Conservation (phyloP, 2,888 invertebrate genomes). For the Bellardia pandia region DNA sequence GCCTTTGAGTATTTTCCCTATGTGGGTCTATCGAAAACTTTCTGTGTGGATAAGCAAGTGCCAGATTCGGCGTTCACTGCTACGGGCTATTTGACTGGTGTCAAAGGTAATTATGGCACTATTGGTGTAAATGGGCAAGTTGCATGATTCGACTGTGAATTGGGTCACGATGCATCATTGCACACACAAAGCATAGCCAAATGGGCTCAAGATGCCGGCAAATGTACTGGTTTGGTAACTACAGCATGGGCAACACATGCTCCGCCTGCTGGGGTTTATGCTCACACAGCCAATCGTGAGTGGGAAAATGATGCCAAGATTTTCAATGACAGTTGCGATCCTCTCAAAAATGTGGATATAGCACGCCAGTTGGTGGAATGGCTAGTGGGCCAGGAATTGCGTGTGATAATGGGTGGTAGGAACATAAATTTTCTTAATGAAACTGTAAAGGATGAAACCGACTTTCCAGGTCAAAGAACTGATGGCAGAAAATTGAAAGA, state of each 20-base stretch:
- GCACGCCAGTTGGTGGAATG: constrained; percentile 88
- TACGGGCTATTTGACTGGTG: constrained; percentile 91
- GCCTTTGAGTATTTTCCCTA: constrained; percentile 88
- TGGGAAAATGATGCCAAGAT: constrained; percentile 89
- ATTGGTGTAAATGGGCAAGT: constrained; percentile 89
- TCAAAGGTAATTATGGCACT: constrained; percentile 90
- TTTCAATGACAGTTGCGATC: constrained; percentile 82
- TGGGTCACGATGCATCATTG: constrained; percentile 85
- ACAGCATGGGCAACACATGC: constrained; percentile 91
- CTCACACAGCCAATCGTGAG: constrained; percentile 88
- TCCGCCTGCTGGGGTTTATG: constrained; percentile 89
- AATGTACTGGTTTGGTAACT: constrained; percentile 88
- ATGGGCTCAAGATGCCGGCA: constrained; percentile 88
- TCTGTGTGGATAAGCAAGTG: constrained; percentile 90
- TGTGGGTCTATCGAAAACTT: constrained; percentile 86
- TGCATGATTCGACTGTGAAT: constrained; percentile 87
- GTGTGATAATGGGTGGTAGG: constrained; percentile 85
- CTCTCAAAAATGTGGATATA: constrained; percentile 87
- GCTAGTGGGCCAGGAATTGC: constrained; percentile 87
- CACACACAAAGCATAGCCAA: constrained; percentile 88
- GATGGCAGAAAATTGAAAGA: constrained; percentile 88
- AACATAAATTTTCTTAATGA: constrained; percentile 78
- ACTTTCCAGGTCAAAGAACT: constrained; percentile 85
- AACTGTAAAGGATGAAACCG: constrained; percentile 84
- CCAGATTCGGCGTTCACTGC: constrained; percentile 93